phyloP scores from a whole-genome alignment of 1,140 invertebrate genomes.

The Drosophila erecta region DNA sequence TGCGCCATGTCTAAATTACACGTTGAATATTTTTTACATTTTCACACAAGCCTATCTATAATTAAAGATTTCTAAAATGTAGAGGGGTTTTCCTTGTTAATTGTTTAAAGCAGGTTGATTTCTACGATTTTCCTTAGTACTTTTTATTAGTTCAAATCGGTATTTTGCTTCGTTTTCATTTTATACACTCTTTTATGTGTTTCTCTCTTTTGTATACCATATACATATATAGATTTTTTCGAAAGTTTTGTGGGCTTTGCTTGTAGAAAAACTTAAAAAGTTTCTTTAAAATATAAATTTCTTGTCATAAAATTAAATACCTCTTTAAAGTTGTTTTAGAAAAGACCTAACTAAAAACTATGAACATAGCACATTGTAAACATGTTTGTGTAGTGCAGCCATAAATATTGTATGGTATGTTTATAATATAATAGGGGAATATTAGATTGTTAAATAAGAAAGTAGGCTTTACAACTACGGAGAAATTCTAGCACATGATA shows the following conservation, averaged over 20 bases:
- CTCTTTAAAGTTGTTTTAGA: conserved; percentile 38
- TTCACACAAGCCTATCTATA: conserved; percentile 15
- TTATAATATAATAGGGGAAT: conserved; percentile 47
- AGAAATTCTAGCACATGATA: conserved; percentile 55
- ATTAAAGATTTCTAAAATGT: neutral
- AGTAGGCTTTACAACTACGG: conserved; percentile 44
- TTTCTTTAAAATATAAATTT: conserved; percentile 46
- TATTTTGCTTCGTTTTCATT: conserved; percentile 41
- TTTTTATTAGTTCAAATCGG: conserved; percentile 56
- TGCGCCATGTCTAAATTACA: conserved; percentile 30
- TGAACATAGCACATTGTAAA: conserved; percentile 77
- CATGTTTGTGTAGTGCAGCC: conserved; percentile 73
- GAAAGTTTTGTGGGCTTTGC: conserved; percentile 67
- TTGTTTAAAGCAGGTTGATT: neutral
- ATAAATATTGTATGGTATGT: conserved; percentile 60
- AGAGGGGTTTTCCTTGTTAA: too few relatives aligned
- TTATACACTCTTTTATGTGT: conserved; percentile 72
- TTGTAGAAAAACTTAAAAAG: conserved; percentile 76
- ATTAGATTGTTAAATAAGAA: conserved; percentile 60
- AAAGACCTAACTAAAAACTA: conserved; percentile 78
- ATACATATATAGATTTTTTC: conserved; percentile 49
- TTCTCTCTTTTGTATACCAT: conserved; percentile 51
- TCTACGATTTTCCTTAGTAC: conserved; percentile 15
- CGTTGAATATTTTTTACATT: conserved; percentile 30
- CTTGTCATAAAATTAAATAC: conserved; percentile 65